A percentile compares a stretch with the other conserved stretches of the same genome.
These are phyloP conservation scores for Epiperipatus broadwayi DNA, from an alignment of 2,888 invertebrate species.

Conservation along the genomic window DNA sequence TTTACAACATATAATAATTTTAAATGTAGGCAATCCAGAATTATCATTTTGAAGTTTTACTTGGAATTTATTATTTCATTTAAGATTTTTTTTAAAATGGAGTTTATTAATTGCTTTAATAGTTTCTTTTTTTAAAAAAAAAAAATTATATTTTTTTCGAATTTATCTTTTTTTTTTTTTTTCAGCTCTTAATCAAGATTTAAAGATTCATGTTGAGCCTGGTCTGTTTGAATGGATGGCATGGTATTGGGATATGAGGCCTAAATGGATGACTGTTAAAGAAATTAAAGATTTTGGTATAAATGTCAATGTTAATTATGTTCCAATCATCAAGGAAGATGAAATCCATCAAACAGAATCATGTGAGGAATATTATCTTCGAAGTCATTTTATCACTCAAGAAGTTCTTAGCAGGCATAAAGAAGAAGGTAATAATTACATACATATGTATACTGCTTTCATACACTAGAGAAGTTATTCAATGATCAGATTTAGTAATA, in stretches of 20 bases:
- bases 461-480: no score
- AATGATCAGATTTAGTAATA: no score
- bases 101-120: not conserved
- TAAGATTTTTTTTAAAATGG: not conserved
- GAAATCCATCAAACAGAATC: conserved; percentile 40
- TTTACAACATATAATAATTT: no score
- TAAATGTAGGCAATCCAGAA: no score
- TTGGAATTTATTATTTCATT: not conserved
- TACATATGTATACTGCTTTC: no score
- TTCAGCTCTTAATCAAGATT: conserved; percentile 37
- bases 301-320: conserved; percentile 50
- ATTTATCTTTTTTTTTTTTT: conserved; percentile 12
- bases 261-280: conserved; percentile 52
- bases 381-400: conserved; percentile 40
- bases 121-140: no score
- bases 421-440: conserved; percentile 24
- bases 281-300: conserved; percentile 53
- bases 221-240: conserved; percentile 81
- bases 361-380: conserved; percentile 43
- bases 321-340: conserved; percentile 37
- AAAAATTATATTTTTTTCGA: conserved; percentile 18
- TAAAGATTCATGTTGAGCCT: conserved; percentile 60
- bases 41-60: conserved; percentile 4
- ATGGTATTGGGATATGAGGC: conserved; percentile 62
- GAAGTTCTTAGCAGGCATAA: conserved; percentile 38